Percentiles rank a stretch among this genome's conserved stretches.
Evolutionary conservation across 2,797 vertebrate genomes (phyloP).

Genomic region (Loris lydekkerianus): DNA sequence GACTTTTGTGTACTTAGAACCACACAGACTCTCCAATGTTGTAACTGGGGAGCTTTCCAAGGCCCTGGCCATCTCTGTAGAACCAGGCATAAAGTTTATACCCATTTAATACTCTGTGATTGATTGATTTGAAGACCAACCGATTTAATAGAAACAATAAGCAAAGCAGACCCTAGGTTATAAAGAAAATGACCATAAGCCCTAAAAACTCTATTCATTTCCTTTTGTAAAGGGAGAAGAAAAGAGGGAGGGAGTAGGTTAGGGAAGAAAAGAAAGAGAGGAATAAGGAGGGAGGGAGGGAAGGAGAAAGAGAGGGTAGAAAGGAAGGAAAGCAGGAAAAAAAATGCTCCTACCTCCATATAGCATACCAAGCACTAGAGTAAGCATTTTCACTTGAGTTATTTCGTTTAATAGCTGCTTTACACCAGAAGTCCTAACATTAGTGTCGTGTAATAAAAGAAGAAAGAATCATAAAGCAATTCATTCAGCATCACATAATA

Average conservation of each 20-base stretch:
- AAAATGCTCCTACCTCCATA: background rate
- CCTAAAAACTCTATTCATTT: background rate
- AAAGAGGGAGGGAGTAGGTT: too few relatives aligned
- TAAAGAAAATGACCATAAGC: background rate
- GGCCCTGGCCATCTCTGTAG: background rate
- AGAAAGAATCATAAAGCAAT: background rate
- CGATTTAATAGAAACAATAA: background rate
- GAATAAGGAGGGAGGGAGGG: too few relatives aligned
- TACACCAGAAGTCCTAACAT: background rate
- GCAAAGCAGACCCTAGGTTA: background rate
- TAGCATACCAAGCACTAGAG: background rate
- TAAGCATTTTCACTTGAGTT: background rate
- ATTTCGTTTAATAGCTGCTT: background rate
- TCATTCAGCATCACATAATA: background rate
- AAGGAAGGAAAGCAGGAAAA: background rate
- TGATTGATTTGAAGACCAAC: background rate
- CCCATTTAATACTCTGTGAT: background rate
- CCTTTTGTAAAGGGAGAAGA: background rate
- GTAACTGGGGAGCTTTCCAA: background rate
- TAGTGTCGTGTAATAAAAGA: background rate
- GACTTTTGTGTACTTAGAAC: background rate
- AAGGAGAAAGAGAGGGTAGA: fast-evolving
- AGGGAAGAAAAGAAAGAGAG: background rate
- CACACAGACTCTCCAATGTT: background rate
- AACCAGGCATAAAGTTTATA: background rate